phyloP scores from a whole-genome alignment of 2,113 vertebrate species.

The Anguilla rostrata region DNA sequence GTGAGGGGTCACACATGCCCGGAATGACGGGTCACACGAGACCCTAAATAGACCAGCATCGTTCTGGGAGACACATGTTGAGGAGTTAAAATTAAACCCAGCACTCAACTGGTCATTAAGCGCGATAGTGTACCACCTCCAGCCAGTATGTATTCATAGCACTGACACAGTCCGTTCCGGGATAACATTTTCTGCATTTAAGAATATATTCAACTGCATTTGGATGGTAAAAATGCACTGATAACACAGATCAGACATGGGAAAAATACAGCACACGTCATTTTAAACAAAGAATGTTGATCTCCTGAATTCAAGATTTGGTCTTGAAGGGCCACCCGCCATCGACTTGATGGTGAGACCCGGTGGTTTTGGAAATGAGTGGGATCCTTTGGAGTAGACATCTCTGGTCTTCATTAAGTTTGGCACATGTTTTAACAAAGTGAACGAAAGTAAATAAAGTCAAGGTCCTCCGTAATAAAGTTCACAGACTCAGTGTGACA shows the following conservation, averaged over 20 bases:
- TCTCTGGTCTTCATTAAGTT: not conserved
- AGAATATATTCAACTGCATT: not conserved
- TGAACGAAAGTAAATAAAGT: too few species aligned
- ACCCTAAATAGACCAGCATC: constrained; percentile 37
- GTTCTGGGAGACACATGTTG: constrained; percentile 27
- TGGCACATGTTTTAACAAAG: too few species aligned
- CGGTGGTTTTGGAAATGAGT: not conserved
- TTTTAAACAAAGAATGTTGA: not conserved
- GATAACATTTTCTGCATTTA: not conserved
- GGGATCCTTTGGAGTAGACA: not conserved
- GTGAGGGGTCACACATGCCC: constrained; percentile 19
- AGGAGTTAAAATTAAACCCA: constrained; percentile 35
- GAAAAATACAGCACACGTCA: not conserved
- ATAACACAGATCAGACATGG: not conserved
- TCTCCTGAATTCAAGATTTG: not conserved
- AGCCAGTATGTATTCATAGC: not conserved
- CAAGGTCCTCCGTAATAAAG: not conserved
- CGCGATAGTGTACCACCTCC: not conserved
- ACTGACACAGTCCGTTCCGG: not conserved
- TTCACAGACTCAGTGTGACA: not conserved
- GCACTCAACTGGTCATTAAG: not conserved
- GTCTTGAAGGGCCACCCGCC: not conserved
- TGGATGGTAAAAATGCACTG: not conserved
- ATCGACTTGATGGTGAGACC: not conserved
- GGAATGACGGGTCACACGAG: constrained; percentile 33